A percentile compares a stretch with the other conserved stretches of the same genome.
phyloP scores from a whole-genome alignment of 1,140 invertebrate species.

The Coenobita brevimanus region DNA sequence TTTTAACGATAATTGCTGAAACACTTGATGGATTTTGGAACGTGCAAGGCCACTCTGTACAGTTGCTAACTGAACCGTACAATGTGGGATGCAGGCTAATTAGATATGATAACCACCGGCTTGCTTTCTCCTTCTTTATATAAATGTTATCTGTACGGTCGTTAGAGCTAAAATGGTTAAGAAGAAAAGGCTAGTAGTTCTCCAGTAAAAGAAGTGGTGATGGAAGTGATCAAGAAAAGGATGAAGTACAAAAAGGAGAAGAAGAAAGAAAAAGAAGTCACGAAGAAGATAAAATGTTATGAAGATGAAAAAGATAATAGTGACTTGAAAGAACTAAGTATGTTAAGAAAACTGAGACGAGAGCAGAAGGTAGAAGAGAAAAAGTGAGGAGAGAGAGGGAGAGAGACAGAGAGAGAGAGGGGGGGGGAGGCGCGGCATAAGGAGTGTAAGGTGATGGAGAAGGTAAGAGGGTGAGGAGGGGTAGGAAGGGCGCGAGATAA shows the following conservation, averaged over 20 bases:
- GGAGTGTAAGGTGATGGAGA: neutral
- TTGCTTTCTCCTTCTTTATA: too few relatives aligned
- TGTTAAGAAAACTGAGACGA: neutral
- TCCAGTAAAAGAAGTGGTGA: neutral
- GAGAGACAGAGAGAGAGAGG: neutral
- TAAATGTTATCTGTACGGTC: too few relatives aligned
- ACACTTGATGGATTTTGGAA: too few relatives aligned
- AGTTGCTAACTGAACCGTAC: too few relatives aligned
- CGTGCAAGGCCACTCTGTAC: too few relatives aligned
- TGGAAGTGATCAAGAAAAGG: too few relatives aligned
- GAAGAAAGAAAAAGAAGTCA: neutral
- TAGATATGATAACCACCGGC: too few relatives aligned
- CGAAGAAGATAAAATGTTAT: neutral
- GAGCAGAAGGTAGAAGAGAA: neutral
- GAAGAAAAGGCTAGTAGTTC: too few relatives aligned
- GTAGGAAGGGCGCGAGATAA: neutral
- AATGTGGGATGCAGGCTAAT: too few relatives aligned
- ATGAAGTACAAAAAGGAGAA: neutral
- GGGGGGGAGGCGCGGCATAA: neutral
- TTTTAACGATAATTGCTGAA: too few relatives aligned
- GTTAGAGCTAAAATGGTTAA: too few relatives aligned
- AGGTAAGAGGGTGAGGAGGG: too few relatives aligned
- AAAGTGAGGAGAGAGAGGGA: neutral
- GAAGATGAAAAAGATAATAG: neutral
- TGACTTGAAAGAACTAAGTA: neutral